Evolutionary conservation across 2,113 vertebrate genomes (phyloP), one percentile per base, ranked within the genome.

Genomic region (Hippocampus abdominalis): DNA sequence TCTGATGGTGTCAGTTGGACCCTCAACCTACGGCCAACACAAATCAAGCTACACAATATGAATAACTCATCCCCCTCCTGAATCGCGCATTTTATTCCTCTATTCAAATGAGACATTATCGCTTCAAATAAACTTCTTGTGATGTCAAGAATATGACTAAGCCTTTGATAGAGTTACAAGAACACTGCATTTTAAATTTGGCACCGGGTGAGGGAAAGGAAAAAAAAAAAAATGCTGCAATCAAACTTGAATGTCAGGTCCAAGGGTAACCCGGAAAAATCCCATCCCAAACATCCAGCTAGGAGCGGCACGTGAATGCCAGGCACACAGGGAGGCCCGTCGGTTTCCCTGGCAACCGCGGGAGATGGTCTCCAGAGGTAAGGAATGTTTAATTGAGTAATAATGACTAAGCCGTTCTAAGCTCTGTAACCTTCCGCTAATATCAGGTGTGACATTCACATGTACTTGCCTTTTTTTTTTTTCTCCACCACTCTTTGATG

Each of bases 261-360:
- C 74, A 84, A 87, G 76, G 70, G 74, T 82, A 79, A 82, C 84
- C 73, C 42, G 18, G 71, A 76, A 77, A 69, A 78, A 84, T 83
- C 70, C 42, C 68, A 79, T 54, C 42, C 42, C 71, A 64, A 65
- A 76, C 66, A 69, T 64, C 40, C 67, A 72, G 69, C 86, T 84
- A 77, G 74, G 71, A 74, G 48, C 66, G 62, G 65, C 51, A 67
- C 70, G 51, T 70, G 75, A 77, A 78, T 82, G 51, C 63, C n/a
- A n/a, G 51, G 46, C 57, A 32, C 48, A 48, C 36, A 56, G 64
- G 27, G 64, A 76, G 64, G 76, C 62, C n/a, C 15, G 11, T n/a
- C 2, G 46, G 84, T 86, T 69, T 73, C 85, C 78, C 25, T 86
- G 84, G 79, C 84, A 84, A 82, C 81, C 32, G 23, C 60, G 53